Evolutionary conservation across 2,797 vertebrate species (phyloP).

Genomic region (Tauraco hartlaubi): DNA sequence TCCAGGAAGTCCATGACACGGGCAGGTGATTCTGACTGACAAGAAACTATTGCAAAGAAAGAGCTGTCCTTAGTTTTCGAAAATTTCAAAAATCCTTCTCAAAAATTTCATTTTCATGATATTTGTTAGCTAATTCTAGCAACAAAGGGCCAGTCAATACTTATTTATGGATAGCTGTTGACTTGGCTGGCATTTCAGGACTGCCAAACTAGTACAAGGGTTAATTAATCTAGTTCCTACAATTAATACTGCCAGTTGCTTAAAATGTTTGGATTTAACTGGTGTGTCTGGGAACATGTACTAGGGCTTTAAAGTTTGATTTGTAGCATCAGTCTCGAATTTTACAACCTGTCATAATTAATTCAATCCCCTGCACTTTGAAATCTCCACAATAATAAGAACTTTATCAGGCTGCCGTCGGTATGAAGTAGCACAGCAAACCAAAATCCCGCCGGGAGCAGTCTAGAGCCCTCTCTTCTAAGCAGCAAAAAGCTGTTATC

Average conservation of each 20-base stretch:
- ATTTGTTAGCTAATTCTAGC: neutral
- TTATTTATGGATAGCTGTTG: neutral
- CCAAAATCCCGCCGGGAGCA: conserved; percentile 84
- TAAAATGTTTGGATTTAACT: conserved; percentile 64
- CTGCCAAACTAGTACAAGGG: neutral
- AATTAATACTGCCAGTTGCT: conserved; percentile 38
- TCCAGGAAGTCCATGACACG: neutral
- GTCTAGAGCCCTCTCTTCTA: conserved; percentile 85
- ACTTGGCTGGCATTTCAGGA: neutral
- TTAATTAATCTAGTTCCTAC: conserved; percentile 53
- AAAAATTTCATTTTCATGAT: neutral
- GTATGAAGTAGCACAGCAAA: conserved; percentile 83
- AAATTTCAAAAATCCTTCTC: neutral
- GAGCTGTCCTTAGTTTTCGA: neutral
- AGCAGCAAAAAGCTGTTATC: conserved; percentile 87
- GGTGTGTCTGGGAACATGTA: conserved; percentile 53
- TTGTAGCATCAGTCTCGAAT: conserved; percentile 73
- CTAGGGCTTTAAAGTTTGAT: conserved; percentile 79
- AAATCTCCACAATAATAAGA: conserved; percentile 87
- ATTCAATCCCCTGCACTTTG: conserved; percentile 81
- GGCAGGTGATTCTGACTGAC: neutral
- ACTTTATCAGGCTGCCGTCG: conserved; percentile 83
- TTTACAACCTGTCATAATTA: conserved; percentile 82
- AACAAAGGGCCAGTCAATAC: neutral
- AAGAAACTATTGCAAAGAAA: neutral